phyloP scores from a whole-genome alignment of 2,797 vertebrate genomes.

The Apodemus agrarius region DNA sequence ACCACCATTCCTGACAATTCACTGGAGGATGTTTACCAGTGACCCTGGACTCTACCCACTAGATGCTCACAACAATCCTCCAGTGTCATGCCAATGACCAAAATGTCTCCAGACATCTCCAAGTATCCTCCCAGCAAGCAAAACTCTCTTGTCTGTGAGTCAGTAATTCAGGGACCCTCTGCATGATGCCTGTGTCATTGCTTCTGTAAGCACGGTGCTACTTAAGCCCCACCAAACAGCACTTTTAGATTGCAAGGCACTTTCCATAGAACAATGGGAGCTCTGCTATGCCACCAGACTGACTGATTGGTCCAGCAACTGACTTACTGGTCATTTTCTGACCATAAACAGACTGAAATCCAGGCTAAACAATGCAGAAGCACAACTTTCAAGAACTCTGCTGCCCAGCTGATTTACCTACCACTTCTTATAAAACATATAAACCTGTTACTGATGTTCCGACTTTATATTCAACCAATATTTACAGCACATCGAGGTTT shows the following conservation, averaged over 20 bases:
- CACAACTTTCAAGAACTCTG: conserved; percentile 13
- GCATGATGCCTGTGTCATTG: not conserved
- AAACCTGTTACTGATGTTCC: not conserved
- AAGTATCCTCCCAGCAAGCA: not conserved
- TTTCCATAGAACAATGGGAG: not conserved
- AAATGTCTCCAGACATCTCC: not conserved
- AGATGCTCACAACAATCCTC: not conserved
- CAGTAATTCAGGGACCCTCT: not conserved
- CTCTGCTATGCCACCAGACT: not conserved
- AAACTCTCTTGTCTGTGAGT: not conserved
- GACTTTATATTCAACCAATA: not conserved
- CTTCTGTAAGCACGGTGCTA: not conserved
- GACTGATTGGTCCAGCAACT: not conserved
- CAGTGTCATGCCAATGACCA: not conserved
- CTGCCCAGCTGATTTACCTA: not conserved
- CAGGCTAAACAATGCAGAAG: not conserved
- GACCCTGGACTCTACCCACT: not conserved
- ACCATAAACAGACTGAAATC: not conserved
- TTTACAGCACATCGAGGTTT: not conserved
- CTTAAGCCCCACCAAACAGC: not conserved
- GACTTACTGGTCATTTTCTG: not conserved
- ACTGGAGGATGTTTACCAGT: not conserved
- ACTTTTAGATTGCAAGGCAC: not conserved
- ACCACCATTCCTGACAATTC: not conserved
- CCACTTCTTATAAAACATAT: not conserved